Conservation (phyloP, 2,113 vertebrate species). For the Pachyramphus minor region DNA sequence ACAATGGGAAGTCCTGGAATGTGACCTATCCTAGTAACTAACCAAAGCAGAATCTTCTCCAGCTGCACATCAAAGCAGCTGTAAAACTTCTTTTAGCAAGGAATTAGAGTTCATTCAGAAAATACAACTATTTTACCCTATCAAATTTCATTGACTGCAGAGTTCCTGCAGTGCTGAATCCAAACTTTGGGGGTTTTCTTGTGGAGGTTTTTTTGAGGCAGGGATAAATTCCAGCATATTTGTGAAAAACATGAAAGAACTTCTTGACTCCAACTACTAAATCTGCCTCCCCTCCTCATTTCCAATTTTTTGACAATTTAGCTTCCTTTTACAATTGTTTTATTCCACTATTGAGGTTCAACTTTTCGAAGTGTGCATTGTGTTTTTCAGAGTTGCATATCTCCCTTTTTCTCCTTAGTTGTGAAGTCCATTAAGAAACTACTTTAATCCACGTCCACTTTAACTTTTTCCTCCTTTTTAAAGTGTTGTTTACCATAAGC, state of each 20-base stretch:
- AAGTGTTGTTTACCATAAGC: not conserved
- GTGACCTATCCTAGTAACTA: not conserved
- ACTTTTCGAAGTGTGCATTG: not conserved
- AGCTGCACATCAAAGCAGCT: constrained; percentile 21
- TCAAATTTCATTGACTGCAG: not conserved
- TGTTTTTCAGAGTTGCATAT: not conserved
- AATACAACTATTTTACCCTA: not conserved
- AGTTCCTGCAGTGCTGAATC: not conserved
- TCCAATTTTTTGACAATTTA: not conserved
- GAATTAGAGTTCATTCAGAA: not conserved
- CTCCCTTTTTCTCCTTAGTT: not conserved
- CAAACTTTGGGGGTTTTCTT: not conserved
- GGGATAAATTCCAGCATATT: not conserved
- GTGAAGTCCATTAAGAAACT: not conserved
- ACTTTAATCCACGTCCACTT: not conserved
- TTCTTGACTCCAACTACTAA: not conserved
- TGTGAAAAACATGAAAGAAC: not conserved
- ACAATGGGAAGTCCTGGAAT: not conserved
- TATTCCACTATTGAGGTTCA: not conserved
- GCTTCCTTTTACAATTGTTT: not conserved
- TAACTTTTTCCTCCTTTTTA: not conserved
- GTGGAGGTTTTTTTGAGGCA: not conserved
- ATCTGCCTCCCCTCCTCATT: not conserved
- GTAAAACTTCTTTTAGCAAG: not conserved
- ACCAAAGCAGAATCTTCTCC: not conserved